Conservation (phyloP, 2,888 invertebrate genomes). For the Unio delphinus region DNA sequence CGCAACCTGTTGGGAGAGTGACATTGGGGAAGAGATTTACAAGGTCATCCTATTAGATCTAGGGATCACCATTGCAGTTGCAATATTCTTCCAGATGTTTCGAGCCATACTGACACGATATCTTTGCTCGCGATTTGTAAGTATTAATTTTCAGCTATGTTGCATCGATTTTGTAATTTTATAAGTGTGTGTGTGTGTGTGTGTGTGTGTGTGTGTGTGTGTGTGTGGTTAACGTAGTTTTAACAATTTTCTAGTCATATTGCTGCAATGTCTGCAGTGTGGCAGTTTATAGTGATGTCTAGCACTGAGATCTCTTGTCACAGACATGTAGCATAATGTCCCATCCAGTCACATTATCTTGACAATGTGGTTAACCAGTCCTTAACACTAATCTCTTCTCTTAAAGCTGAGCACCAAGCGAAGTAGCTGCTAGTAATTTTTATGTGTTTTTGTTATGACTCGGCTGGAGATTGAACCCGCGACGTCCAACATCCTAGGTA, state of each 20-base stretch:
- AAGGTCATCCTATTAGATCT: conserved; percentile 56
- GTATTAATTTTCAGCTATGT: neutral
- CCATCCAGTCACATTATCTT: no score
- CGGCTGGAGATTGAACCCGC: no score
- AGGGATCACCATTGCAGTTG: conserved; percentile 38
- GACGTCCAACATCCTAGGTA: no score
- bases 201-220: neutral
- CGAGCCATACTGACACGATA: conserved; percentile 24
- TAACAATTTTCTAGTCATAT: neutral
- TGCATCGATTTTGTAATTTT: neutral
- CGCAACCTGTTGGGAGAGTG: conserved; percentile 56
- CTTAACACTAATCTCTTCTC: no score
- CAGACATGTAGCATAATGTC: no score
- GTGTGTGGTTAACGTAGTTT: neutral
- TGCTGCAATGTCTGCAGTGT: no score
- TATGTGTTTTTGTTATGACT: no score
- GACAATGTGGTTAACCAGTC: no score
- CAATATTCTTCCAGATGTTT: conserved; percentile 36
- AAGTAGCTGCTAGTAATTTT: no score
- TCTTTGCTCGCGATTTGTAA: neutral
- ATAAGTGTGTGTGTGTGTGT: neutral
- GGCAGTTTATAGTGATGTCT: no score
- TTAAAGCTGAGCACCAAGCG: no score
- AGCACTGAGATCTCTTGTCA: no score
- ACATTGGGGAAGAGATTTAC: conserved; percentile 58